A percentile compares a stretch with the other conserved stretches of the same genome.
These are phyloP conservation scores for Chlorops oryzae DNA, from an alignment of 1,140 invertebrate genomes.

Conservation along the genomic window DNA sequence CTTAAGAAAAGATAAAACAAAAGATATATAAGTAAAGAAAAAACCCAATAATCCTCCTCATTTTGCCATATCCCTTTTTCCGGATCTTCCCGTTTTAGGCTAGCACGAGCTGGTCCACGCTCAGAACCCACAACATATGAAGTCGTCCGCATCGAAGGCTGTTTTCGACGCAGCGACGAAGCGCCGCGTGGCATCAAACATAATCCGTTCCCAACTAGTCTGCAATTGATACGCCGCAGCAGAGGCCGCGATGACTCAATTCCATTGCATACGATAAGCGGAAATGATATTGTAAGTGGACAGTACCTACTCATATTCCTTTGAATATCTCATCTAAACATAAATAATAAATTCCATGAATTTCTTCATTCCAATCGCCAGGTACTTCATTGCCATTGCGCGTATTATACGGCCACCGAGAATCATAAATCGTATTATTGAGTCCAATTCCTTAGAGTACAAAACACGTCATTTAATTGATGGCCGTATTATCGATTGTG, in stretches of 20 bases:
- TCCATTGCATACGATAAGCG: slow-evolving; percentile 50
- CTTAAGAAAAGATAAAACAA: too few relatives aligned
- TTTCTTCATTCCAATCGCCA: slow-evolving; percentile 21
- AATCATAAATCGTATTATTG: slow-evolving; percentile 62
- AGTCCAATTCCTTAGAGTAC: slow-evolving; percentile 75
- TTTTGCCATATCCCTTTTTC: too few relatives aligned
- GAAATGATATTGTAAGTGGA: slow-evolving; percentile 54
- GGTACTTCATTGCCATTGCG: slow-evolving; percentile 64
- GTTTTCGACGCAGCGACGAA: slow-evolving; percentile 50
- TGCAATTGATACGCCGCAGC: slow-evolving; percentile 49
- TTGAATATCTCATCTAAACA: too few relatives aligned
- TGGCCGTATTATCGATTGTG: slow-evolving; percentile 75
- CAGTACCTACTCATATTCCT: not conserved
- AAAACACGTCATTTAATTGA: slow-evolving; percentile 76
- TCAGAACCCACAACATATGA: slow-evolving; percentile 63
- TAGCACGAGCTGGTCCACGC: slow-evolving; percentile 58
- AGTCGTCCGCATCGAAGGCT: slow-evolving; percentile 55
- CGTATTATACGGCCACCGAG: slow-evolving; percentile 60
- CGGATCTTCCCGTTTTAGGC: too few relatives aligned
- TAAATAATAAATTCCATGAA: not conserved
- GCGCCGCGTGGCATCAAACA: slow-evolving; percentile 44
- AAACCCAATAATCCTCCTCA: too few relatives aligned
- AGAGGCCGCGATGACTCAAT: slow-evolving; percentile 49
- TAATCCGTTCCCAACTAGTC: slow-evolving; percentile 47
- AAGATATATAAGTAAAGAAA: too few relatives aligned